Percentiles rank a stretch among this genome's conserved stretches.
These are phyloP conservation scores for Catocala fraxini DNA, from an alignment of 2,888 invertebrate genomes.

Conservation along the genomic window DNA sequence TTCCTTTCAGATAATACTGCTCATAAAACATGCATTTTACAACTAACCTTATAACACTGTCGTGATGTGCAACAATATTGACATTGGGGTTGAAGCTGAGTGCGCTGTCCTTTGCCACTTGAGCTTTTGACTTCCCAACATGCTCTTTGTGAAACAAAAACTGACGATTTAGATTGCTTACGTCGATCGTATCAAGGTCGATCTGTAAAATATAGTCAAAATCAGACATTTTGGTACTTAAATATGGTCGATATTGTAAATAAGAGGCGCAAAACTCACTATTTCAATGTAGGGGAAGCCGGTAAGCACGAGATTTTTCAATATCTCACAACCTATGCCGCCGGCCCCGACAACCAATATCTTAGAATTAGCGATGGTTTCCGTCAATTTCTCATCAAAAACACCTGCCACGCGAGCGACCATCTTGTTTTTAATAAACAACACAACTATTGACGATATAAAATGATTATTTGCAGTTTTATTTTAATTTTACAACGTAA, in stretches of 20 bases:
- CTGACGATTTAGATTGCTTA: conserved; percentile 99
- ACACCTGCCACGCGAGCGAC: conserved; percentile 90
- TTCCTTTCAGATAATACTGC: too few relatives aligned
- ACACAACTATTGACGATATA: conserved; percentile 37
- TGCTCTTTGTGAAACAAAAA: conserved; percentile 99
- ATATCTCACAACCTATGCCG: conserved; percentile 99
- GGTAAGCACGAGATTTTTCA: conserved; percentile 98
- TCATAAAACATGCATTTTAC: background rate
- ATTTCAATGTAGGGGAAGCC: conserved; percentile 98
- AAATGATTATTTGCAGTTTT: conserved; percentile 46
- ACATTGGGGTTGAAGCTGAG: conserved; percentile 95
- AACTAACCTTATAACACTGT: conserved; percentile 95
- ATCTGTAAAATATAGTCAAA: conserved; percentile 90
- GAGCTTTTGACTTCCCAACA: conserved; percentile 98
- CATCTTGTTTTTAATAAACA: conserved; percentile 78
- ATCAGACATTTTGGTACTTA: background rate
- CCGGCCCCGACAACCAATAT: conserved; percentile 98
- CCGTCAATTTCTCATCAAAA: conserved; percentile 89
- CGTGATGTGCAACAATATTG: conserved; percentile 96
- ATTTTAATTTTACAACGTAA: conserved; percentile 50
- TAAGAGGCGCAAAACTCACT: conserved; percentile 87
- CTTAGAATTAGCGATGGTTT: conserved; percentile 90
- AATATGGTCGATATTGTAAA: conserved; percentile 10
- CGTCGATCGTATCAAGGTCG: conserved; percentile 99
- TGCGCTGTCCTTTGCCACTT: conserved; percentile 96